phyloP scores from a whole-genome alignment of 1,140 invertebrate genomes.

The Zaprionus camerounensis region DNA sequence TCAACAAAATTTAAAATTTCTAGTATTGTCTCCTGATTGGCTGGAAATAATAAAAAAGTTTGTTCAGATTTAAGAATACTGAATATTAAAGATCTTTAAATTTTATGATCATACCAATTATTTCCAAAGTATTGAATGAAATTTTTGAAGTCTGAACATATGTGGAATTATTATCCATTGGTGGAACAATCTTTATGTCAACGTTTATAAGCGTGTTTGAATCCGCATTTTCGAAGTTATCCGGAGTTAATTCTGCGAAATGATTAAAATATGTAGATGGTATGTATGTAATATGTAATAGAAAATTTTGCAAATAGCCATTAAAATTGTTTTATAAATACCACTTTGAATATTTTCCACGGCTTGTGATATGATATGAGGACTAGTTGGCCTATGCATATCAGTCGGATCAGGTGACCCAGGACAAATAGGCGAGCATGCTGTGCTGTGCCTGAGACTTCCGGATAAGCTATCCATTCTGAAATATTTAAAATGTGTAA shows the following conservation, averaged over 20 bases:
- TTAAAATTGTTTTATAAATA: constrained; percentile 25
- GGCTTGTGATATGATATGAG: constrained; percentile 74
- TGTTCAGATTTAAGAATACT: background rate
- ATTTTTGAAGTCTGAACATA: constrained; percentile 91
- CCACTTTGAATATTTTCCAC: constrained; percentile 75
- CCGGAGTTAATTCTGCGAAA: constrained; percentile 32
- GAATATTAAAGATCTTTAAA: background rate
- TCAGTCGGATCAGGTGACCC: constrained; percentile 86
- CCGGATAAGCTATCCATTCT: constrained; percentile 97
- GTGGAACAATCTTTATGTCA: constrained; percentile 90
- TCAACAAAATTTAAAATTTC: constrained; percentile 95
- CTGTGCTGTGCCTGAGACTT: constrained; percentile 95
- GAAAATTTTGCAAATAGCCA: background rate
- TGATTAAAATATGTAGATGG: constrained; percentile 19
- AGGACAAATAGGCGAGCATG: constrained; percentile 93
- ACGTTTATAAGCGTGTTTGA: constrained; percentile 93
- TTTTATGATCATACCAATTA: constrained; percentile 89
- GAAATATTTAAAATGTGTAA: constrained; percentile 11
- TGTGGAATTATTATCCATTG: constrained; percentile 85
- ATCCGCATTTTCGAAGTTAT: constrained; percentile 84
- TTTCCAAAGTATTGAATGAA: constrained; percentile 96
- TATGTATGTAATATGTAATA: background rate
- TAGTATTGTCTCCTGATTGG: constrained; percentile 97
- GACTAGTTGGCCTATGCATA: constrained; percentile 84
- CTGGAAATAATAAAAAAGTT: constrained; percentile 84